These are phyloP conservation scores for Spondyliosoma cantharus DNA, from an alignment of 2,797 vertebrate genomes.

Conservation along the genomic window DNA sequence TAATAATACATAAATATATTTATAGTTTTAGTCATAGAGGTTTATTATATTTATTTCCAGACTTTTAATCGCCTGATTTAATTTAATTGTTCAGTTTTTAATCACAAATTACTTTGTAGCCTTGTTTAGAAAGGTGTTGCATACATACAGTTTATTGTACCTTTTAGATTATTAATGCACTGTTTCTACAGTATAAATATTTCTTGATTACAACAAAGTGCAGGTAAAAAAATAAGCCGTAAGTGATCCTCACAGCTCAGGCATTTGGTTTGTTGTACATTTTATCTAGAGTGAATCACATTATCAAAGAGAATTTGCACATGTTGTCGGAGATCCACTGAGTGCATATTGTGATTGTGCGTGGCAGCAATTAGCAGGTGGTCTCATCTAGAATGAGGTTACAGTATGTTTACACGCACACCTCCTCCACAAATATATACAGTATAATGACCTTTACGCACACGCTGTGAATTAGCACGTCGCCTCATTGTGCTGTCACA, in stretches of 20 bases:
- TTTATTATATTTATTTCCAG: too few relatives aligned
- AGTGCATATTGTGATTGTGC: slow-evolving; percentile 17
- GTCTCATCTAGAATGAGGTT: slow-evolving; percentile 27
- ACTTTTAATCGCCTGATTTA: neutral
- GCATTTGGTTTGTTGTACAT: neutral
- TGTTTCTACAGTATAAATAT: neutral
- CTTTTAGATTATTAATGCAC: neutral
- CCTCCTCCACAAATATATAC: slow-evolving; percentile 61
- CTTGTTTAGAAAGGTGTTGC: neutral
- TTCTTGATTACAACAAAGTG: neutral
- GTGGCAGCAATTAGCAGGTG: slow-evolving; percentile 28
- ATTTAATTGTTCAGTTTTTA: neutral
- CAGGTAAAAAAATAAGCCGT: neutral
- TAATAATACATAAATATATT: too few relatives aligned
- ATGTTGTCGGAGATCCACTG: neutral
- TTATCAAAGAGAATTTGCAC: neutral
- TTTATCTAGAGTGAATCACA: neutral
- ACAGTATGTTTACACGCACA: slow-evolving; percentile 63
- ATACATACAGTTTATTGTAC: neutral
- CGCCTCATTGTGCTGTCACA: slow-evolving; percentile 25
- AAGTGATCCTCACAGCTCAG: neutral
- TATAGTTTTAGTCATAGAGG: neutral
- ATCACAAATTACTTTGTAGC: neutral
- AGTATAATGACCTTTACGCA: slow-evolving; percentile 57
- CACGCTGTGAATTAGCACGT: slow-evolving; percentile 59